Evolutionary conservation across 2,888 invertebrate genomes (phyloP).

Genomic region (Eilema sororculum): DNA sequence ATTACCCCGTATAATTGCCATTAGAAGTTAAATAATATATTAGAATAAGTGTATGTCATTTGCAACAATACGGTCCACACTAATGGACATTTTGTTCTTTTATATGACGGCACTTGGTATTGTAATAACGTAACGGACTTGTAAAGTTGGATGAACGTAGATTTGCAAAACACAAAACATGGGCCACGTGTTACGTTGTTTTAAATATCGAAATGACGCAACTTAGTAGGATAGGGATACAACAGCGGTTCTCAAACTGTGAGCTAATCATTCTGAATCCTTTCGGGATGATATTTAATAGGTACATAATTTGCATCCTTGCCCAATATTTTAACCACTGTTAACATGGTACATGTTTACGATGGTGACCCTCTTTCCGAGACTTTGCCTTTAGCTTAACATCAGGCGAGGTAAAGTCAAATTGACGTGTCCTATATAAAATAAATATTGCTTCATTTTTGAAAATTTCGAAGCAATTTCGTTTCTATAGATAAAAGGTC

Average conservation of each 20-base stretch:
- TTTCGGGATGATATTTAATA: no score
- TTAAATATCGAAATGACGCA: slow-evolving; percentile 13
- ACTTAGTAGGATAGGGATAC: background rate
- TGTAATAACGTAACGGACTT: slow-evolving; percentile 21
- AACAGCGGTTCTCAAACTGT: slow-evolving; percentile 6
- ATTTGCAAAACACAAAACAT: slow-evolving; percentile 19
- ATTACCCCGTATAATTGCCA: background rate
- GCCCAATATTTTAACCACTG: no score
- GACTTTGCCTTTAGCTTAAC: no score
- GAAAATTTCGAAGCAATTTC: background rate
- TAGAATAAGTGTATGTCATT: slow-evolving; percentile 1
- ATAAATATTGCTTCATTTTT: background rate
- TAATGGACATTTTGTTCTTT: slow-evolving; percentile 17
- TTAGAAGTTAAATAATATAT: slow-evolving; percentile 9
- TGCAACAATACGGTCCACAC: slow-evolving; percentile 12
- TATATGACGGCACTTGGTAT: slow-evolving; percentile 22
- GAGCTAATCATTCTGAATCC: background rate
- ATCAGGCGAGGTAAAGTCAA: no score
- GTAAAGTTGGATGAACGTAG: slow-evolving; percentile 22
- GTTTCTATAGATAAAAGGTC: background rate
- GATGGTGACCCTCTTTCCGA: no score
- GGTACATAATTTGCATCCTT: background rate
- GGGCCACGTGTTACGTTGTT: slow-evolving; percentile 14
- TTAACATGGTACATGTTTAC: no score
- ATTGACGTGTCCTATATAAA: no score